Evolutionary conservation across 2,797 vertebrate genomes (phyloP).

Genomic region (Hypotaenidia philippensis): DNA sequence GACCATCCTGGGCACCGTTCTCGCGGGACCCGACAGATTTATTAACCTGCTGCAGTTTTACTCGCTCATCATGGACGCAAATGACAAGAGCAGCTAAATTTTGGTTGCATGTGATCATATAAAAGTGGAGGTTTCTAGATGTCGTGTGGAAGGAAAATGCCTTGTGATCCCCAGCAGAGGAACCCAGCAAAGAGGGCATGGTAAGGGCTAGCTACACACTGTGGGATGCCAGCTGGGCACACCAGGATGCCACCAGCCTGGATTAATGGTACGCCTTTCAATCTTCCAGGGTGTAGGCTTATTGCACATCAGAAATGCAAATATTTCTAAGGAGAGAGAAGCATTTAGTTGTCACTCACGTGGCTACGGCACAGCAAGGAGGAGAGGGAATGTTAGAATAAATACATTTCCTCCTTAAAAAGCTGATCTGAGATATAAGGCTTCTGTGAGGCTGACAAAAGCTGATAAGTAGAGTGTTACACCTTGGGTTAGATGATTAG

Average conservation of each 20-base stretch:
- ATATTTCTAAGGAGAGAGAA: background rate
- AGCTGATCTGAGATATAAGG: background rate
- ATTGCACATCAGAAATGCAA: background rate
- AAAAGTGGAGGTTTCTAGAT: background rate
- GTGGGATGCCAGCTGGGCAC: background rate
- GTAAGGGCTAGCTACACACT: background rate
- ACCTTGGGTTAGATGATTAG: background rate
- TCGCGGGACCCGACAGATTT: background rate
- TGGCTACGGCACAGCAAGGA: background rate
- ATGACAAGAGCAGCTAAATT: background rate
- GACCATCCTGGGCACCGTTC: background rate
- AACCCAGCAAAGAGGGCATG: background rate
- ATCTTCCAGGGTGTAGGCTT: background rate
- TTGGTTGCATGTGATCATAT: background rate
- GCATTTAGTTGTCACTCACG: background rate
- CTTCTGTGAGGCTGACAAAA: background rate
- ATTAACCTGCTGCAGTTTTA: background rate
- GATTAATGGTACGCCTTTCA: background rate
- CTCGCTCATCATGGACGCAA: accelerated
- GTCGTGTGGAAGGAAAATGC: background rate
- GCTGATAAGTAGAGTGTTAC: background rate
- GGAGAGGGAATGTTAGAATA: background rate
- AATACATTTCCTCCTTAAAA: background rate
- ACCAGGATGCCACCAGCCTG: background rate
- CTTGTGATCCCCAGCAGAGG: too few relatives aligned